These are phyloP conservation scores for Scytalopus superciliaris DNA, from an alignment of 2,113 vertebrate species.

Conservation along the genomic window DNA sequence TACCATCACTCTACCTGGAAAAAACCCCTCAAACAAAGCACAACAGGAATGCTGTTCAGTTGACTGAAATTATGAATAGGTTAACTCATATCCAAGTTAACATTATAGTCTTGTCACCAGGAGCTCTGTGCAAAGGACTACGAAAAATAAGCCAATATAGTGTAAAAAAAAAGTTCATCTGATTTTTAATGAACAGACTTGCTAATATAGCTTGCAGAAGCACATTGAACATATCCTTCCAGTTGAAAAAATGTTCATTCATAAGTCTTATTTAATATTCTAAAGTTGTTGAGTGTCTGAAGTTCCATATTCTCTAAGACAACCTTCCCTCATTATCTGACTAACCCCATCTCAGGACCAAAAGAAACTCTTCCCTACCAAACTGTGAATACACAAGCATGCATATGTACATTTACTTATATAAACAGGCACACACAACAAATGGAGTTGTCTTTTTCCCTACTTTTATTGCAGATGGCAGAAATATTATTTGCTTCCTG, in stretches of 20 bases:
- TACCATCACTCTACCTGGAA: background rate
- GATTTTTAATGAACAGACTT: background rate
- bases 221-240: background rate
- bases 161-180: background rate
- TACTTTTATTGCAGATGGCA: background rate
- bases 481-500: background rate
- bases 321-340: background rate
- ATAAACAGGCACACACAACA: background rate
- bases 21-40: accelerated
- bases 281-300: background rate
- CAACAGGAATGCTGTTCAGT: background rate
- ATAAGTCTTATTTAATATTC: background rate
- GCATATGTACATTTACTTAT: background rate
- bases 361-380: background rate
- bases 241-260: background rate
- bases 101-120: background rate
- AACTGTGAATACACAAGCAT: background rate
- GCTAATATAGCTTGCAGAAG: background rate
- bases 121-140: background rate
- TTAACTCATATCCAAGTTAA: background rate
- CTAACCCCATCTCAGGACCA: background rate
- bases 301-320: background rate
- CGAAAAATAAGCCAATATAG: background rate
- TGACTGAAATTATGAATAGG: background rate
- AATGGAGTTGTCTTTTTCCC: background rate